Evolutionary conservation across 2,113 vertebrate genomes (phyloP).

Genomic region (Pollachius pollachius): DNA sequence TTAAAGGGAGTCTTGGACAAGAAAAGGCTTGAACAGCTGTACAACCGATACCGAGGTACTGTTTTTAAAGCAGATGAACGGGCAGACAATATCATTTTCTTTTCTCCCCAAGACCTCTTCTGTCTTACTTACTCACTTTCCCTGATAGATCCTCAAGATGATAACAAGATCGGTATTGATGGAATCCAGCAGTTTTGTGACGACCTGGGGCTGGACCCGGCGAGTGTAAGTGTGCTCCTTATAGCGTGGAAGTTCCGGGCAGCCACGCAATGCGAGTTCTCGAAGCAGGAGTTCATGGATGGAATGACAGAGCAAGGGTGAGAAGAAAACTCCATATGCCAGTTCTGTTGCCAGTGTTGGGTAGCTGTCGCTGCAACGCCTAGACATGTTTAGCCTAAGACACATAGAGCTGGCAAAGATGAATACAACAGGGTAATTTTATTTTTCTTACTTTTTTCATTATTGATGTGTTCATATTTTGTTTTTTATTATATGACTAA

Average conservation of each 20-base stretch:
- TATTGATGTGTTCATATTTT: too few relatives aligned
- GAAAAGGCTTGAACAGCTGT: constrained; percentile 94
- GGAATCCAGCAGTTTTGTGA: constrained; percentile 94
- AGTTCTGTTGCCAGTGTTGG: too few relatives aligned
- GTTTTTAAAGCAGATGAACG: not conserved
- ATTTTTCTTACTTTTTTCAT: too few relatives aligned
- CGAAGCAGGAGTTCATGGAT: constrained; percentile 90
- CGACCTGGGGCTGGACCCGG: constrained; percentile 86
- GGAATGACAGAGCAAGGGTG: constrained; percentile 93
- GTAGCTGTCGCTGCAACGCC: too few relatives aligned
- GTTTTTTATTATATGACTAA: too few relatives aligned
- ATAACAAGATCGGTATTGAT: constrained; percentile 93
- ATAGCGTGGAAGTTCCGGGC: constrained; percentile 95
- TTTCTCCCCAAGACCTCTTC: not conserved
- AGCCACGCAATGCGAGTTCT: constrained; percentile 93
- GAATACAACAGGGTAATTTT: too few relatives aligned
- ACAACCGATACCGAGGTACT: constrained; percentile 95
- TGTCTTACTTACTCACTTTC: not conserved
- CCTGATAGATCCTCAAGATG: constrained; percentile 88
- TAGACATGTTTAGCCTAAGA: too few relatives aligned
- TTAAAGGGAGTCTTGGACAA: constrained; percentile 91
- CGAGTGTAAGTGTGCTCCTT: constrained; percentile 89
- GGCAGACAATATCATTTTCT: not conserved
- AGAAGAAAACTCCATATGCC: constrained; percentile 41
- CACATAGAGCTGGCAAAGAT: too few relatives aligned